phyloP scores from a whole-genome alignment of 2,888 invertebrate genomes.

The Gari tellinella region DNA sequence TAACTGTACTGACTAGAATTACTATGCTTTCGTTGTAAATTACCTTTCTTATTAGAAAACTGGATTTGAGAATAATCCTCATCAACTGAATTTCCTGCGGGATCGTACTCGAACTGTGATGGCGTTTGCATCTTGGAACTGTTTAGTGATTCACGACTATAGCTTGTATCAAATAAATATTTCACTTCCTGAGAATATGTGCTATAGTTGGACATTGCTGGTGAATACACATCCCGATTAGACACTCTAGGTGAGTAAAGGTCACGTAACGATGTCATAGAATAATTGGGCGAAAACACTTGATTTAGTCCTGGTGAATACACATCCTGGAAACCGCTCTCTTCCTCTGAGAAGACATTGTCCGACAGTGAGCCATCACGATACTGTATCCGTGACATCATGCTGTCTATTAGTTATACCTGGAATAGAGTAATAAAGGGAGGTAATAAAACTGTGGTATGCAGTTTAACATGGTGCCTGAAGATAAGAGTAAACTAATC shows the following conservation, averaged over 20 bases:
- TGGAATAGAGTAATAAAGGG: too few species aligned
- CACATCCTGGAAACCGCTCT: conserved; percentile 39
- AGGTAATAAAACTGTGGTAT: too few species aligned
- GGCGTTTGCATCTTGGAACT: conserved; percentile 14
- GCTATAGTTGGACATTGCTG: conserved; percentile 72
- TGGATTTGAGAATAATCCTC: conserved; percentile 67
- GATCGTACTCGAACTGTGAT: conserved; percentile 28
- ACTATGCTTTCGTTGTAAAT: conserved; percentile 54
- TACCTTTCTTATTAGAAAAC: conserved; percentile 47
- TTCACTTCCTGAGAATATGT: conserved; percentile 76
- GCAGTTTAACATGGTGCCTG: too few species aligned
- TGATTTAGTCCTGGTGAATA: conserved; percentile 34
- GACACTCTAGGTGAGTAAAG: conserved; percentile 42
- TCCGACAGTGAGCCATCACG: conserved; percentile 53
- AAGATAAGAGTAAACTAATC: too few species aligned
- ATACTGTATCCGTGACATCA: conserved; percentile 35
- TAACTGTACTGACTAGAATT: conserved; percentile 58
- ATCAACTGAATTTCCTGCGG: conserved; percentile 43
- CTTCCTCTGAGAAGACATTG: conserved; percentile 56
- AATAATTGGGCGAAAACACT: conserved; percentile 46
- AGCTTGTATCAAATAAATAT: conserved; percentile 63
- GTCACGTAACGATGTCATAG: conserved; percentile 48
- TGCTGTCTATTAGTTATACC: not conserved
- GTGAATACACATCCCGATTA: conserved; percentile 60
- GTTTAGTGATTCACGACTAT: conserved; percentile 18